phyloP scores from a whole-genome alignment of 2,888 invertebrate species.

The Aproaerema taeniolella region DNA sequence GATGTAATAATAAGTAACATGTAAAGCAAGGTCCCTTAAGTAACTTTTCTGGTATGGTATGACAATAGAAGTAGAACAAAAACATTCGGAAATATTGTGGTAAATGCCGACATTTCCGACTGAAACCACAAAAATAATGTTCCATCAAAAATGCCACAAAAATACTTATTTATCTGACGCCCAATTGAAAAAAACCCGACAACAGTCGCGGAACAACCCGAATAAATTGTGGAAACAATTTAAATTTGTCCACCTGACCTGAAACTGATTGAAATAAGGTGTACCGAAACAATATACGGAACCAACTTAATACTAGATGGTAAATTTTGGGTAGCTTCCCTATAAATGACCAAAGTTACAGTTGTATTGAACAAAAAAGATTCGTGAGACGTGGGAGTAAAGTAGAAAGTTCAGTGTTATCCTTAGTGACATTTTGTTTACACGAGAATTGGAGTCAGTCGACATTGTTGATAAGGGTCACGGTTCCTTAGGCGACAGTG shows the following conservation, averaged over 20 bases:
- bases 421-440: slow-evolving; percentile 46
- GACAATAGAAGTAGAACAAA: no score
- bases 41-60: no score
- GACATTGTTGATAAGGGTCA: slow-evolving; percentile 69
- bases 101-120: no score
- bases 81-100: no score
- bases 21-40: no score
- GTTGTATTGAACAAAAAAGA: slow-evolving; percentile 8
- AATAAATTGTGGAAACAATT: slow-evolving; percentile 15
- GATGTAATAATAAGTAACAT: no score
- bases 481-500: slow-evolving; percentile 57
- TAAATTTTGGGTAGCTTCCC: slow-evolving; percentile 43
- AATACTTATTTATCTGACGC: no score
- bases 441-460: slow-evolving; percentile 52
- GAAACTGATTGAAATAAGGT: slow-evolving; percentile 55
- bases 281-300: slow-evolving; percentile 53
- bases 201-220: no score
- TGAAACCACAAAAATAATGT: no score
- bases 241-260: slow-evolving; percentile 20
- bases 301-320: slow-evolving; percentile 56
- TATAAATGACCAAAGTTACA: slow-evolving; percentile 23
- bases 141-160: no score
- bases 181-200: no score
- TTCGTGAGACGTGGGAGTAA: slow-evolving; percentile 19
- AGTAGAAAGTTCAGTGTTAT: slow-evolving; percentile 24